Evolutionary conservation across 2,797 vertebrate genomes (phyloP).

Genomic region (Scyliorhinus canicula): DNA sequence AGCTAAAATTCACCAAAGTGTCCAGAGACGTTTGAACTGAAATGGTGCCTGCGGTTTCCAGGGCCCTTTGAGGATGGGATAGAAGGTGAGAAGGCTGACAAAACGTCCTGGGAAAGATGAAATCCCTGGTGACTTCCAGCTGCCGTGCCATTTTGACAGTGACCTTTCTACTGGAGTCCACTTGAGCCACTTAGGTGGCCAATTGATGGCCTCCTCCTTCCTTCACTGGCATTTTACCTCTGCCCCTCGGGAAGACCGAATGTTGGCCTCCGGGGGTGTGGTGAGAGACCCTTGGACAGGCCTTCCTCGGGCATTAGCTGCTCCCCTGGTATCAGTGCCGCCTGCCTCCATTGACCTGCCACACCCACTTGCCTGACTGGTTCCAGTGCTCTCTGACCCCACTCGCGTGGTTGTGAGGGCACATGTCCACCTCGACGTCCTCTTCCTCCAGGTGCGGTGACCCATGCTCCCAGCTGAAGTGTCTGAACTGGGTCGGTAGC

Average conservation of each 20-base stretch:
- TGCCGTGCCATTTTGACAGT: neutral
- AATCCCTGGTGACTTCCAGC: neutral
- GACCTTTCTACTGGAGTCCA: too few relatives aligned
- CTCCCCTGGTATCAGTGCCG: neutral
- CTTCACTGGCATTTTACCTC: too few relatives aligned
- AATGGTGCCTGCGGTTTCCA: neutral
- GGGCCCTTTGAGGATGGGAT: neutral
- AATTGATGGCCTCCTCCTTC: too few relatives aligned
- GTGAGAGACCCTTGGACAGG: too few relatives aligned
- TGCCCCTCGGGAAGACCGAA: too few relatives aligned
- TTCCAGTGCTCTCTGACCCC: neutral
- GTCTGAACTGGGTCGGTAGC: neutral
- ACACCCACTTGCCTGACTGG: too few relatives aligned
- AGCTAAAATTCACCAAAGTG: neutral
- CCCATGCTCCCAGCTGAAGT: neutral
- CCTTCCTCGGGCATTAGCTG: neutral
- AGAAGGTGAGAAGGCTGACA: neutral
- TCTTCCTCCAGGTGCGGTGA: neutral
- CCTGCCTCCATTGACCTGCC: too few relatives aligned
- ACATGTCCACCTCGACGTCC: neutral
- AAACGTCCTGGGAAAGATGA: neutral
- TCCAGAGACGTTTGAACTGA: neutral
- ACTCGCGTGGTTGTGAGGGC: neutral
- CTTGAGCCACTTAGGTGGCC: neutral
- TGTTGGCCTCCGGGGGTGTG: too few relatives aligned